phyloP scores from a whole-genome alignment of 2,888 invertebrate genomes.

The Rhingia campestris region DNA sequence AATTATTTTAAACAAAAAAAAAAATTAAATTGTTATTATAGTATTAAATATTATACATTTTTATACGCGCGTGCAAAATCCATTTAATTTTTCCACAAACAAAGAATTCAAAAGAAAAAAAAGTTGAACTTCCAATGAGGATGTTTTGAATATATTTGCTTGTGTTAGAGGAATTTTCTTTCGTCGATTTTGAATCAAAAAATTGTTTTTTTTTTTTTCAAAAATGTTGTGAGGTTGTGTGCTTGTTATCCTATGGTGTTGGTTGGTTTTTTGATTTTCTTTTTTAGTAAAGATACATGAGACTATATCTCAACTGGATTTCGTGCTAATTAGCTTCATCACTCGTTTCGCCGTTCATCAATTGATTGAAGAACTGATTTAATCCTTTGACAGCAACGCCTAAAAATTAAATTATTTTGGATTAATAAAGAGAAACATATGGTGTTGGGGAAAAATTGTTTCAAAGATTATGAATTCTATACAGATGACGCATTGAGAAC shows the following conservation, averaged over 20 bases:
- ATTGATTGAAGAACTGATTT: constrained; percentile 80
- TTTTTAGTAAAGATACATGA: constrained; percentile 51
- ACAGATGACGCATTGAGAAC: too few relatives aligned
- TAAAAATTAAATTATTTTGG: constrained; percentile 49
- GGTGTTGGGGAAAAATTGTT: too few relatives aligned
- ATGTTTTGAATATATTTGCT: constrained; percentile 24
- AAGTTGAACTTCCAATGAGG: neutral
- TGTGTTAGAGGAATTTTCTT: neutral
- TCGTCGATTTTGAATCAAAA: constrained; percentile 13
- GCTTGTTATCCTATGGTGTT: constrained; percentile 10
- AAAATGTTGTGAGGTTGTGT: constrained; percentile 1
- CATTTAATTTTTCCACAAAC: too few relatives aligned
- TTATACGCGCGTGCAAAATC: too few relatives aligned
- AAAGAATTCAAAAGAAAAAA: neutral
- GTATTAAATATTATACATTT: too few relatives aligned
- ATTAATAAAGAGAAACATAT: constrained; percentile 14
- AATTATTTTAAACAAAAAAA: too few relatives aligned
- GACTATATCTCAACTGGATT: constrained; percentile 53
- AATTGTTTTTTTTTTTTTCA: constrained; percentile 5
- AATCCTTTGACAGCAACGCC: constrained; percentile 82
- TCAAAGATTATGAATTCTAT: too few relatives aligned
- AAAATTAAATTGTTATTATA: too few relatives aligned
- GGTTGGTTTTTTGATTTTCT: constrained; percentile 12
- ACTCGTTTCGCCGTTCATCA: constrained; percentile 80
- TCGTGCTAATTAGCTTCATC: constrained; percentile 78